These are phyloP conservation scores for Petrocephalus zakoni DNA, from an alignment of 2,113 vertebrate species.

Conservation along the genomic window DNA sequence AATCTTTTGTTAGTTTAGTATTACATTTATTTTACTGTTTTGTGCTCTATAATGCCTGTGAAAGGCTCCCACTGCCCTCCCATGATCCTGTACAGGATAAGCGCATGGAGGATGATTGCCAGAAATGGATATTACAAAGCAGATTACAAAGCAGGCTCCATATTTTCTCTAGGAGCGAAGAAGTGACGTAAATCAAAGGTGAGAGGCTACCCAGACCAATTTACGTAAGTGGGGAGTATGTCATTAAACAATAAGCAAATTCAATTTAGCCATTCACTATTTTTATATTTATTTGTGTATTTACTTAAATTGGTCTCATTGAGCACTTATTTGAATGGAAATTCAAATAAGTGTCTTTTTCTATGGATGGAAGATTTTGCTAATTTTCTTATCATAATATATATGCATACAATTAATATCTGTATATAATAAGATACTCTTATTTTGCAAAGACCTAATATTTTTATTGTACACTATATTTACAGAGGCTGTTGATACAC, in stretches of 20 bases:
- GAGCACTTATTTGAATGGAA: too few relatives aligned
- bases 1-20: neutral
- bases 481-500: neutral
- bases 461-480: neutral
- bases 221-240: neutral
- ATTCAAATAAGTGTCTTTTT: neutral
- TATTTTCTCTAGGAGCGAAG: neutral
- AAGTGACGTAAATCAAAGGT: neutral
- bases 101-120: neutral
- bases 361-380: neutral
- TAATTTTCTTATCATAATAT: neutral
- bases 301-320: too few relatives aligned
- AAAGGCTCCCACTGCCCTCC: neutral
- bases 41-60: neutral
- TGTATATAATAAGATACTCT: neutral
- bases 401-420: neutral
- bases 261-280: too few relatives aligned
- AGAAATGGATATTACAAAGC: too few relatives aligned
- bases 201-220: neutral
- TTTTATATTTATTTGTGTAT: too few relatives aligned
- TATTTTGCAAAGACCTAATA: neutral
- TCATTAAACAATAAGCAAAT: too few relatives aligned
- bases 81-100: neutral
- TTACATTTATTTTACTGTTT: neutral
- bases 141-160: neutral